These are phyloP conservation scores for Bilobella aurantiaca DNA, from an alignment of 1,140 invertebrate genomes.

Conservation along the genomic window DNA sequence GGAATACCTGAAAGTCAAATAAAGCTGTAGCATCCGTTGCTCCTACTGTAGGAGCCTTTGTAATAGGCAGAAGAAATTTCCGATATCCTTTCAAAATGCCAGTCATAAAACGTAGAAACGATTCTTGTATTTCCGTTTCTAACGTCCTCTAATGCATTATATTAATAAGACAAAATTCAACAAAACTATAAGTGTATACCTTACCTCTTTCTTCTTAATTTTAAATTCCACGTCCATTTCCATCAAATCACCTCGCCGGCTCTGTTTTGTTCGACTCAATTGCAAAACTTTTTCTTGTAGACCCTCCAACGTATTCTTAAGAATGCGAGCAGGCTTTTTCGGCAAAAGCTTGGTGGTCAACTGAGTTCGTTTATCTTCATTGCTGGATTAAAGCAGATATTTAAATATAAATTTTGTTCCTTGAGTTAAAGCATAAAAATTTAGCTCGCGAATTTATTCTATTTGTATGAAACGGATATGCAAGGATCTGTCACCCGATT, in stretches of 20 bases:
- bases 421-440: no score
- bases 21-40: conserved; percentile 89
- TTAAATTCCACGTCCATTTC: conserved; percentile 60
- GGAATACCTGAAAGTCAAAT: conserved; percentile 83
- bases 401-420: neutral
- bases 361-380: conserved; percentile 71
- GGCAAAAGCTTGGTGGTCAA: conserved; percentile 75
- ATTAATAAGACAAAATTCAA: conserved; percentile 1
- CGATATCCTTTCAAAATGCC: conserved; percentile 85
- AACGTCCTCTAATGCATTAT: conserved; percentile 51
- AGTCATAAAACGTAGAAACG: conserved; percentile 93
- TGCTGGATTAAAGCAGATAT: conserved; percentile 38
- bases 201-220: conserved; percentile 56
- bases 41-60: conserved; percentile 79
- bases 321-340: conserved; percentile 68
- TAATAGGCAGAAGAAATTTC: conserved; percentile 81
- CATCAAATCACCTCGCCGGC: conserved; percentile 44
- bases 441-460: no score
- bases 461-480: no score
- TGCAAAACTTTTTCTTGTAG: conserved; percentile 51
- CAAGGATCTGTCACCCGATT: no score
- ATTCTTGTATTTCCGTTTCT: conserved; percentile 91
- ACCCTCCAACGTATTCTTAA: conserved; percentile 61
- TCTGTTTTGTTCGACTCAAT: conserved; percentile 38
- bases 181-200: neutral